Percentiles rank a stretch among this genome's conserved stretches.
Conservation (phyloP, 2,113 vertebrate genomes). For the Eudyptes chrysolophus region DNA sequence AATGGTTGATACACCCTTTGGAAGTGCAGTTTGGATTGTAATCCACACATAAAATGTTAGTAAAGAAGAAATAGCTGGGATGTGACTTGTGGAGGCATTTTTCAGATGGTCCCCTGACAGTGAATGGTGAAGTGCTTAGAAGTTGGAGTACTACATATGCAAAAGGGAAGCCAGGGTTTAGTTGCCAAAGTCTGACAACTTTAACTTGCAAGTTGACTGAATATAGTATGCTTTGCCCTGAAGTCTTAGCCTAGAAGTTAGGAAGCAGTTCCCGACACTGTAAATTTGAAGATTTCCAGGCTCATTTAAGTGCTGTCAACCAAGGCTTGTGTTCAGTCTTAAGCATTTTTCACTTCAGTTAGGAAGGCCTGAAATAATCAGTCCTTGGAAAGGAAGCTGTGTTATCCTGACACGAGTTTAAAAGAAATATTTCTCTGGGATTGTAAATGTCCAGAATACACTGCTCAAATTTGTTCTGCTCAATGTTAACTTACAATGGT, state of each 20-base stretch:
- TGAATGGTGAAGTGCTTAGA: background rate
- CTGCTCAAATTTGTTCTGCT: conserved; percentile 6
- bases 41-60: background rate
- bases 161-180: background rate
- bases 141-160: background rate
- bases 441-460: background rate
- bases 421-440: conserved; percentile 17
- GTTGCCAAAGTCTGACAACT: background rate
- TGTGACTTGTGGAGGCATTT: conserved; percentile 1
- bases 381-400: conserved; percentile 19
- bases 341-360: conserved; percentile 28
- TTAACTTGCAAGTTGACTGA: background rate
- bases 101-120: background rate
- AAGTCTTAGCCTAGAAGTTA: background rate
- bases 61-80: background rate
- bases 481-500: background rate
- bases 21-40: background rate
- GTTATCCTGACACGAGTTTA: background rate
- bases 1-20: background rate
- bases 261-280: background rate
- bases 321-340: conserved; percentile 35
- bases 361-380: conserved; percentile 21
- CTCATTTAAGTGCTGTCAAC: conserved; percentile 33
- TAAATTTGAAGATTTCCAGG: conserved; percentile 47
- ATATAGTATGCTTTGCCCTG: background rate